Base-by-base conservation (phyloP, 2,888 invertebrate genomes). In the Copidosoma aretas region DNA sequence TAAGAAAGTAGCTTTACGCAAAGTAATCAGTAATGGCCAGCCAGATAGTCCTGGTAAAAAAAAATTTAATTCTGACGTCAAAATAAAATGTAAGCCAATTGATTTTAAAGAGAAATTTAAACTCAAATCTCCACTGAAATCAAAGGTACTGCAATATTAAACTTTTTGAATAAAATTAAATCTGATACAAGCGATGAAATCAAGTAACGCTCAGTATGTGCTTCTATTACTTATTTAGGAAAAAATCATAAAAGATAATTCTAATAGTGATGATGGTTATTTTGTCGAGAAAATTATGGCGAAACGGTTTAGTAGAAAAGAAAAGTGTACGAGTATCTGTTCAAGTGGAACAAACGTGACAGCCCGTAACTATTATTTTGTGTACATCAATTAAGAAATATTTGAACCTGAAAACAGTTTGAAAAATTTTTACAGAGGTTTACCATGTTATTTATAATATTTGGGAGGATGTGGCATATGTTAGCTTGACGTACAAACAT, bases 221-320 rank as follows among this genome's bases (percentile, higher is more conserved):
- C 12, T 12, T 17, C n/a, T 51, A 5, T 43, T 46, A 21, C 32
- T 43, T 60, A 32, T 39, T 41, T 3, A 71, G 64, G n/a, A n/a
- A n/a, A n/a, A n/a, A n/a, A n/a, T n/a, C n/a, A n/a, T n/a, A n/a
- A n/a, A n/a, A n/a, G n/a, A 62, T 51, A 15, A 71, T 67, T 53
- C 19, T 52, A 24, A 65, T 52, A 68, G 68, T 61, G 72, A 66
- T 19, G 88, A 89, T 69, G 92, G 93, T 81, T 92, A 89, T 79
- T 88, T 89, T 0, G 92, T 94, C 0, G 94, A 94, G 82, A 93
- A 92, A 85, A 93, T 94, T 71, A 87, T 93, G 58, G 93, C 93
- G 41, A 93, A 93, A 83, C 87, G 94, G 54, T 93, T 91, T 82
- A 94, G 93, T 85, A 92, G 10, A 86, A 85, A 75, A 88, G 89